Conservation (phyloP, 2,888 invertebrate genomes). For the Cybosia mesomella region DNA sequence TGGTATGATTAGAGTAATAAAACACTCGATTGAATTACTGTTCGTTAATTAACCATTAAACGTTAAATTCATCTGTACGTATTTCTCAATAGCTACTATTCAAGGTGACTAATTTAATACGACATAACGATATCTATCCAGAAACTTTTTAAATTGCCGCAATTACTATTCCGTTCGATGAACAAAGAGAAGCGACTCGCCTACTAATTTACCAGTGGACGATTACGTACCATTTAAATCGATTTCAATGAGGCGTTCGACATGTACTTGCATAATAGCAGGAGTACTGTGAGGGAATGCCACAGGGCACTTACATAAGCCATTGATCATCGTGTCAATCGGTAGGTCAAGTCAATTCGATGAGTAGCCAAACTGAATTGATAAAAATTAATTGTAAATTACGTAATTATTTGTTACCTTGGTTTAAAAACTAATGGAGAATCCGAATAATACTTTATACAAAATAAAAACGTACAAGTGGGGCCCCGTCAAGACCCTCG, state of each 20-base stretch:
- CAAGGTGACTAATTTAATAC: slow-evolving; percentile 1
- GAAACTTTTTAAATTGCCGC: slow-evolving; percentile 10
- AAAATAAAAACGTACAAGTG: too few relatives aligned
- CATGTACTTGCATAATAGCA: slow-evolving; percentile 21
- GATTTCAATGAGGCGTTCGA: slow-evolving; percentile 24
- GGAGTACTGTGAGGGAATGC: slow-evolving; percentile 21
- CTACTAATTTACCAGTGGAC: slow-evolving; percentile 20
- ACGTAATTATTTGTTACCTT: slow-evolving; percentile 20
- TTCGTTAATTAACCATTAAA: neutral
- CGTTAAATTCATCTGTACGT: neutral
- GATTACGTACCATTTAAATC: slow-evolving; percentile 15
- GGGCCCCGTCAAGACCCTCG: too few relatives aligned
- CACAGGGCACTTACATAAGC: slow-evolving; percentile 39
- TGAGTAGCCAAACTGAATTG: slow-evolving; percentile 26
- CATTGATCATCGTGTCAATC: slow-evolving; percentile 40
- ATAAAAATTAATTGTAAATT: slow-evolving; percentile 29
- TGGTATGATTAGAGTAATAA: neutral
- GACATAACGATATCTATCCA: neutral
- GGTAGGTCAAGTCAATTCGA: slow-evolving; percentile 36
- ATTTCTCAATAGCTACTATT: neutral
- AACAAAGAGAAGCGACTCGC: slow-evolving; percentile 23
- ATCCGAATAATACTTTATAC: neutral
- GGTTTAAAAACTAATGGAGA: neutral
- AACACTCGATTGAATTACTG: neutral
- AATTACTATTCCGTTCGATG: slow-evolving; percentile 5